A percentile compares a stretch with the other conserved stretches of the same genome.
phyloP scores from a whole-genome alignment of 2,113 vertebrate genomes.

The Pachypanchax playfairii region DNA sequence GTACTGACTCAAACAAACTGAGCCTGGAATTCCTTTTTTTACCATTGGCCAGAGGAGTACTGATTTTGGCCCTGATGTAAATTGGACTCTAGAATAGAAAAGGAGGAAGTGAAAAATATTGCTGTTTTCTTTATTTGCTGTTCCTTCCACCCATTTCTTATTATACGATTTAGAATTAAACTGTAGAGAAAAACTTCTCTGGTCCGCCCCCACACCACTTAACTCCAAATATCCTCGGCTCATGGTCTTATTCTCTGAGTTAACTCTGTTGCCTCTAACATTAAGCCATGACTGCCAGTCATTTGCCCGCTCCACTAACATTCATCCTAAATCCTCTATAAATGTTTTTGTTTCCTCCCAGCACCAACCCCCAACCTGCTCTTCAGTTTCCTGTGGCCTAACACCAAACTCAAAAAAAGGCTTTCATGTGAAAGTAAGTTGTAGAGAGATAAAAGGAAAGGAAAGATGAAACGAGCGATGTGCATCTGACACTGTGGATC shows the following conservation, averaged over 20 bases:
- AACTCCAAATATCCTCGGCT: slow-evolving; percentile 48
- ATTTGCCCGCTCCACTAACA: slow-evolving; percentile 28
- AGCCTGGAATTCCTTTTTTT: slow-evolving; percentile 79
- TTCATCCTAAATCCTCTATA: slow-evolving; percentile 48
- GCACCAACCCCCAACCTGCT: slow-evolving; percentile 30
- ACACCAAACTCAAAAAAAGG: slow-evolving; percentile 42
- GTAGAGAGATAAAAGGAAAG: slow-evolving; percentile 19
- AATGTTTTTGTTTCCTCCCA: slow-evolving; percentile 60
- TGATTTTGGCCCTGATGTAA: slow-evolving; percentile 67
- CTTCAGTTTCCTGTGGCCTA: slow-evolving; percentile 46
- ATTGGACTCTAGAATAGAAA: slow-evolving; percentile 59
- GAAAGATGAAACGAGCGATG: neutral
- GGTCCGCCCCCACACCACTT: slow-evolving; percentile 33
- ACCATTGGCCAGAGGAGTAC: slow-evolving; percentile 67
- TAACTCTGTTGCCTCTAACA: slow-evolving; percentile 48
- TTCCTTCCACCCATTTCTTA: slow-evolving; percentile 48
- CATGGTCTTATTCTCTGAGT: slow-evolving; percentile 44
- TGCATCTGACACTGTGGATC: slow-evolving; percentile 30
- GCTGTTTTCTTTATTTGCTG: slow-evolving; percentile 36
- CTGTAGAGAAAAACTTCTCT: slow-evolving; percentile 29
- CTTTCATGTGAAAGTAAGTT: slow-evolving; percentile 46
- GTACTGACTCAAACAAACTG: slow-evolving; percentile 74
- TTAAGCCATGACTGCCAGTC: slow-evolving; percentile 62
- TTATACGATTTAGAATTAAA: slow-evolving; percentile 15
- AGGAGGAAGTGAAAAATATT: slow-evolving; percentile 60